Base-by-base conservation (phyloP, 2,797 vertebrate species). In the Diplodus sargus region DNA sequence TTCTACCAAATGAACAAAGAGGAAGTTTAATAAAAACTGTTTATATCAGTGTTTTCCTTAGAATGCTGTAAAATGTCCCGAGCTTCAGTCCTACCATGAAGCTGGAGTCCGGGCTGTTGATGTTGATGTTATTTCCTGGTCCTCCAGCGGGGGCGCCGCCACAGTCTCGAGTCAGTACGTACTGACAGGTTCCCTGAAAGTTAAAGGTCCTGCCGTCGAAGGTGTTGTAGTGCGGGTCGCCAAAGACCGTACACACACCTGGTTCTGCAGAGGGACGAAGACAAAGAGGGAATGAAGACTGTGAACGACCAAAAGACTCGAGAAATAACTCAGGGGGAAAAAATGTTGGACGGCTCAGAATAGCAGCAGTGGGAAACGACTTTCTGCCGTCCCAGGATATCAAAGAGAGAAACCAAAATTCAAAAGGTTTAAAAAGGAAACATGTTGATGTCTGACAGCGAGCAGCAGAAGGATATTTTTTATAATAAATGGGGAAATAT, bases 211-310 rank as follows among this genome's bases (percentile, higher is more conserved):
- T 95, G 78, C 98, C 97, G 43, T 99, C 98, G 85, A 98, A 99
- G 64, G 98, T 99, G 96, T 99, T 99, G 97, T 99, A 99, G 96
- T 99, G 98, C 53, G 98, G 98, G 84, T 99, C 98, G 76, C 98
- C 98, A 89, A 99, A 99, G 3, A 99, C 98, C 3, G 98, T 99
- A 88, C 98, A 99, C 25, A 99, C 98, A 13, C 98, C 98, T 3
- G 98, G 97, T 89, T 99, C 98, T 99, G 95, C 71, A 84, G 86
- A 85, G 81, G 15, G 9, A 60, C 15, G 25, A 10, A 23, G 20
- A 52, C 12, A 63, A 3, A 63, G 2, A 25, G 34, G 12, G 63
- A 14, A 47, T 22, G 5, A 25, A 51, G 49, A 56, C 8, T 3
- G 83, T 84, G 14, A 65, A n/a, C 0, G 8, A 42, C 0, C 39